phyloP scores from a whole-genome alignment of 2,113 vertebrate species.

The Peromyscus leucopus region DNA sequence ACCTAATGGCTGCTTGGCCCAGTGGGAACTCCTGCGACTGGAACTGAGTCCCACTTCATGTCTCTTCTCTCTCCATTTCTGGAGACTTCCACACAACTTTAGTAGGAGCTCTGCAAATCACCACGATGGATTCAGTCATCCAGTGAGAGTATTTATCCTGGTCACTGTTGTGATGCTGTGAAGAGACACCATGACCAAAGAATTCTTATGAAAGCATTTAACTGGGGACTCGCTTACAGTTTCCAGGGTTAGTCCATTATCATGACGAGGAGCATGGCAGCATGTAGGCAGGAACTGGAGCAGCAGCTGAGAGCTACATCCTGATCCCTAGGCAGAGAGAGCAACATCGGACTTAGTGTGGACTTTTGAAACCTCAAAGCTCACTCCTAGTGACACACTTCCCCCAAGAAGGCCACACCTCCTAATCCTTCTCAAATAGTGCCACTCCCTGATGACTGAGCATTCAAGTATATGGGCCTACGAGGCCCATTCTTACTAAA shows the following conservation, averaged over 20 bases:
- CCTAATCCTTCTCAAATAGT: neutral
- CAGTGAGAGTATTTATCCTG: neutral
- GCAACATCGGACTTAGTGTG: neutral
- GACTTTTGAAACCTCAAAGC: neutral
- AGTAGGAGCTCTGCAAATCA: neutral
- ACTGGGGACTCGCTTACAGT: neutral
- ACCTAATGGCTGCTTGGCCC: neutral
- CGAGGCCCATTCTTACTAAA: neutral
- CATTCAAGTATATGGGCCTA: neutral
- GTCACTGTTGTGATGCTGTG: no score
- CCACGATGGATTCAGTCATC: neutral
- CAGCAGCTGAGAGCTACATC: neutral
- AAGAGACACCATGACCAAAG: neutral
- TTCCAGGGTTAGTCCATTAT: neutral
- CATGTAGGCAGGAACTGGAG: neutral
- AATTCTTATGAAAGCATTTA: neutral
- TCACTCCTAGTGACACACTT: neutral
- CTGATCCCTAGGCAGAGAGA: neutral
- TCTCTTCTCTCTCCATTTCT: neutral
- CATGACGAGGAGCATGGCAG: neutral
- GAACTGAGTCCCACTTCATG: neutral
- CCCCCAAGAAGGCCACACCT: neutral
- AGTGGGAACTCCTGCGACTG: neutral
- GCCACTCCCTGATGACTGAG: neutral
- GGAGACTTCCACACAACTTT: neutral